Base-by-base conservation (phyloP, 2,888 invertebrate genomes). In the Pogonocherus hispidulus region DNA sequence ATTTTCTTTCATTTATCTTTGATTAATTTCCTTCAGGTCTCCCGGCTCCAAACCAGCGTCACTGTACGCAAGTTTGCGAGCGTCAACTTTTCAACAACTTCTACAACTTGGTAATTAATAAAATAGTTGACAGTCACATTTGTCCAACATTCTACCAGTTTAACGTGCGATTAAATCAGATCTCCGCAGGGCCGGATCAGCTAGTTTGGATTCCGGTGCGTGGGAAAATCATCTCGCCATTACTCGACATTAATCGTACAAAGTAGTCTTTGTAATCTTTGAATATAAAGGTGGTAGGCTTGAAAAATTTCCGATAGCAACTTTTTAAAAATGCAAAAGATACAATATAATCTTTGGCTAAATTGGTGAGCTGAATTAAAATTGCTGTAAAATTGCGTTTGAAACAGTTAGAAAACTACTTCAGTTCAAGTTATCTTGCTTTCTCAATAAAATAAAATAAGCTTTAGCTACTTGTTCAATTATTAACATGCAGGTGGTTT, bases 41-140 rank as follows among this genome's bases (percentile, higher is more conserved):
- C 32, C 32, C 11, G 32, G 2, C 59, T 22, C 22, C 16, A 11
- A 23, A 22, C 46, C 59, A 59, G 59, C 59, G 32, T 59, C 59
- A 35, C 51, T 35, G 22, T 51, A 35, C 49, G n/a, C 51, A 37
- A 62, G 46, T 51, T 51, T 20, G 62, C 32, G 35, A 62, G 62
- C 65, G 49, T 59, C 65, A 66, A 66, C 51, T 49, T 66, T 66
- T 66, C 65, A 66, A 66, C 65, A 59, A 66, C 65, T 66, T 66
- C 49, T 47, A 60, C 57, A 63, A 67, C 67, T 62, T 63, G 67
- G 69, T 63, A 69, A 69, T 69, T 69, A 69, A 69, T 69, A 69
- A 69, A 62, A 69, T 57, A 63, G 69, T 66, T 69, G 69, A 69
- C 69, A 69, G 62, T 66, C 66, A 49, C 66, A 69, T 69, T 69